Conservation (phyloP, 2,113 vertebrate genomes). For the Actinemys pallida region DNA sequence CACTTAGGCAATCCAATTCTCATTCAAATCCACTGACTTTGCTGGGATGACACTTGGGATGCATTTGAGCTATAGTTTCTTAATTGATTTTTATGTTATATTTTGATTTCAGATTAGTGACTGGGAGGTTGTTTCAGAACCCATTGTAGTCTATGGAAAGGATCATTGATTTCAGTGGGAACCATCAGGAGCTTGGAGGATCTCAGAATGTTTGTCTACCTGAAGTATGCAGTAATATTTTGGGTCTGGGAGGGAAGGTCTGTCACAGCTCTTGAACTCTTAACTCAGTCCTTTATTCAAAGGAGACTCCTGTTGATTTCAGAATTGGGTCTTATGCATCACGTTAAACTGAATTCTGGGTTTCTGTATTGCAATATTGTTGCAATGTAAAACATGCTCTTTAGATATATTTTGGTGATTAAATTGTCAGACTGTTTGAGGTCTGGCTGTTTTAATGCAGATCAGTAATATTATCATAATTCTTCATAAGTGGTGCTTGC, state of each 20-base stretch:
- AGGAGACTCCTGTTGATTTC: not conserved
- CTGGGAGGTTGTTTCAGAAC: not conserved
- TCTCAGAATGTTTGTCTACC: not conserved
- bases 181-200: not conserved
- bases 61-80: not conserved
- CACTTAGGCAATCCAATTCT: fast-evolving
- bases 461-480: slow-evolving; percentile 10
- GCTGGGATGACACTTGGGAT: not conserved
- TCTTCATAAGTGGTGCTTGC: not conserved
- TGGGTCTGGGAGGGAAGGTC: not conserved
- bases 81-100: not conserved
- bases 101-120: not conserved
- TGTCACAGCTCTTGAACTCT: not conserved
- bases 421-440: slow-evolving; percentile 57
- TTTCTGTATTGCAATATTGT: not conserved
- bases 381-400: slow-evolving; percentile 28
- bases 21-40: not conserved
- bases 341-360: not conserved
- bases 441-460: slow-evolving; percentile 42
- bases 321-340: fast-evolving
- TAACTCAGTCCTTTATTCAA: not conserved
- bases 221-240: not conserved
- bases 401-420: slow-evolving; percentile 61
- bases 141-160: not conserved
- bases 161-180: not conserved